Evolutionary conservation across 2,797 vertebrate species (phyloP).

Genomic region (Sitta carolinensis): DNA sequence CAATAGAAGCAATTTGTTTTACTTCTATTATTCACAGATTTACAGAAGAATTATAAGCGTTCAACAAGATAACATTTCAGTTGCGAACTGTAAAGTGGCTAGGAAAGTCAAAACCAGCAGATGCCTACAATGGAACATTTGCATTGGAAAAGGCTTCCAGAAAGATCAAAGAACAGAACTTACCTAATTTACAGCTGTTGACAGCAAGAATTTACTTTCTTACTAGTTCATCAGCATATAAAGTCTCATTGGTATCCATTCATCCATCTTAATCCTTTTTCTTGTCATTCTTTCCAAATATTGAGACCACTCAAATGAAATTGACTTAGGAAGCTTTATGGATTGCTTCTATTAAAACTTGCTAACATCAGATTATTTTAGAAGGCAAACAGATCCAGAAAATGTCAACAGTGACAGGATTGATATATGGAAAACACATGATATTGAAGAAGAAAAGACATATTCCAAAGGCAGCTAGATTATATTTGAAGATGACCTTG

Average conservation of each 20-base stretch:
- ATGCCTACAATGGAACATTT: neutral
- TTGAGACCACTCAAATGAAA: neutral
- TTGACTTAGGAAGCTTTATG: neutral
- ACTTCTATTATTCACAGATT: neutral
- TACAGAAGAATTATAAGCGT: neutral
- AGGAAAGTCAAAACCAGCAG: neutral
- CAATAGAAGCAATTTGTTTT: neutral
- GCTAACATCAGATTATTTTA: neutral
- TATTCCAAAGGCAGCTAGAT: neutral
- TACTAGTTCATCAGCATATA: neutral
- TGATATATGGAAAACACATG: neutral
- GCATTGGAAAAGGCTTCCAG: neutral
- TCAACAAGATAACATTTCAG: neutral
- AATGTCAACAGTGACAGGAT: neutral
- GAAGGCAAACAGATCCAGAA: neutral
- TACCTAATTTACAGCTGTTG: neutral
- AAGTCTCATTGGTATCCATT: neutral
- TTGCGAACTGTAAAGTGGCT: neutral
- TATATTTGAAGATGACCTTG: conserved; percentile 30
- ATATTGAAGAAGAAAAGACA: neutral
- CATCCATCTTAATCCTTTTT: neutral
- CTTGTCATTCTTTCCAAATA: neutral
- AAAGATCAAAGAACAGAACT: conserved; percentile 2
- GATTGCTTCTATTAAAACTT: neutral
- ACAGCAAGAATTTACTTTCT: conserved; percentile 7